A percentile compares a stretch with the other conserved stretches of the same genome.
Evolutionary conservation across 2,113 vertebrate species (phyloP).

Genomic region (Gallinago jamesoni): DNA sequence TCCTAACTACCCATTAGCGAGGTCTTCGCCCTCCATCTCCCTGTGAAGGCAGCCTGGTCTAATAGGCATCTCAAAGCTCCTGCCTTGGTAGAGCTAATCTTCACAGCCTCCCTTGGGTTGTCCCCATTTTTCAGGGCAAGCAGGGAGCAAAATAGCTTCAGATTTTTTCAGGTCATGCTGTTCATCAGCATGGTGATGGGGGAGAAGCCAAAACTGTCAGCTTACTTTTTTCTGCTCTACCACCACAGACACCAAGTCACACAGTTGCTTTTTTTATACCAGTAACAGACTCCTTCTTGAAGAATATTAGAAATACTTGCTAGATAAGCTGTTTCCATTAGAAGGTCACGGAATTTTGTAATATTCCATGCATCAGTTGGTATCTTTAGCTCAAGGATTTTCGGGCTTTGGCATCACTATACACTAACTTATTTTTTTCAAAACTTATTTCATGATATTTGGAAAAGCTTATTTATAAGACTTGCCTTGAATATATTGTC

Average conservation of each 20-base stretch:
- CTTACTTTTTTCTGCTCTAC: background rate
- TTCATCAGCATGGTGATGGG: background rate
- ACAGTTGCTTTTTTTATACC: background rate
- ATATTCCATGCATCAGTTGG: background rate
- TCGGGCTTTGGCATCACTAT: background rate
- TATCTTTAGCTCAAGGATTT: background rate
- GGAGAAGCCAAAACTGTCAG: background rate
- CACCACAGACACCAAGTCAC: background rate
- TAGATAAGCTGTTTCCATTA: background rate
- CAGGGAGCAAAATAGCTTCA: background rate
- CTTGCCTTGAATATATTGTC: background rate
- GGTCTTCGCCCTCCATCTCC: background rate
- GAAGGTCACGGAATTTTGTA: background rate
- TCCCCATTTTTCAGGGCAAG: background rate
- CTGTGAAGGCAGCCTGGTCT: background rate
- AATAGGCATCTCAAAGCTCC: background rate
- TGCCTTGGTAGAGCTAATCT: background rate
- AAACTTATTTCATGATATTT: conserved; percentile 1
- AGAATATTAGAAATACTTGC: background rate
- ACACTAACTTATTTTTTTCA: conserved; percentile 14
- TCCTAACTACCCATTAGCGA: background rate
- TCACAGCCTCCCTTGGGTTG: background rate
- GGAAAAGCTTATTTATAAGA: conserved; percentile 8
- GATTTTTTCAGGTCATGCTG: background rate
- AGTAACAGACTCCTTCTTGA: background rate